Conservation (phyloP, 2,113 vertebrate genomes). For the Tupaia tana region DNA sequence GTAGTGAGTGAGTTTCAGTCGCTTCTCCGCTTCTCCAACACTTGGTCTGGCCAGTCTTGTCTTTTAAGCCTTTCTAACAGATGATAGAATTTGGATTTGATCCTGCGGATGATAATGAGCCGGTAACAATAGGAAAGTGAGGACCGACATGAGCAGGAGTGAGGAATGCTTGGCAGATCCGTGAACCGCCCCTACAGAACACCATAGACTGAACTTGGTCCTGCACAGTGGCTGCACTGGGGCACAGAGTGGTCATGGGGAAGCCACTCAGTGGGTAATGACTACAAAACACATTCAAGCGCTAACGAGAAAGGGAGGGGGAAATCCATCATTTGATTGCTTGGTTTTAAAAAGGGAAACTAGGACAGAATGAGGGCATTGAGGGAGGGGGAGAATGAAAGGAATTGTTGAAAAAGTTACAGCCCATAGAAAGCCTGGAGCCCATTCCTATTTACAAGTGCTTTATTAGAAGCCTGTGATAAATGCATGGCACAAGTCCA, state of each 20-base stretch:
- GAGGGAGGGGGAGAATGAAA: slow-evolving; percentile 29
- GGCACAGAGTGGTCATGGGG: not conserved
- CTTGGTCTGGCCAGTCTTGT: not conserved
- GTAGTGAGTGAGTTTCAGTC: not conserved
- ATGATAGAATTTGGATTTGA: not conserved
- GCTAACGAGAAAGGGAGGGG: slow-evolving; percentile 11
- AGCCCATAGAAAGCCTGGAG: slow-evolving; percentile 62
- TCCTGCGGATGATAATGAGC: not conserved
- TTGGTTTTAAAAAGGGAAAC: slow-evolving; percentile 59
- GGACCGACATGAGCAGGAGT: not conserved
- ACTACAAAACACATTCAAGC: slow-evolving; percentile 2
- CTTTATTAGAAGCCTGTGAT: slow-evolving; percentile 67
- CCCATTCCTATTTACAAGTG: slow-evolving; percentile 58
- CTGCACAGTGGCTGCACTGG: not conserved
- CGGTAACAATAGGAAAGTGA: not conserved
- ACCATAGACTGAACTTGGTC: not conserved
- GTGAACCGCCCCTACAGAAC: not conserved
- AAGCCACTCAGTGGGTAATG: not conserved
- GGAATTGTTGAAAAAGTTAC: slow-evolving; percentile 69
- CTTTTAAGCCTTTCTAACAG: not conserved
- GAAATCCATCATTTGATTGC: slow-evolving; percentile 64
- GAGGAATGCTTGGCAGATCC: not conserved
- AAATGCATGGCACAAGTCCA: slow-evolving; percentile 73
- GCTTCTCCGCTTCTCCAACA: not conserved
- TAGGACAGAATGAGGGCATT: slow-evolving; percentile 77